These are phyloP conservation scores for Alsophila aescularia DNA, from an alignment of 2,888 invertebrate species.

Conservation along the genomic window DNA sequence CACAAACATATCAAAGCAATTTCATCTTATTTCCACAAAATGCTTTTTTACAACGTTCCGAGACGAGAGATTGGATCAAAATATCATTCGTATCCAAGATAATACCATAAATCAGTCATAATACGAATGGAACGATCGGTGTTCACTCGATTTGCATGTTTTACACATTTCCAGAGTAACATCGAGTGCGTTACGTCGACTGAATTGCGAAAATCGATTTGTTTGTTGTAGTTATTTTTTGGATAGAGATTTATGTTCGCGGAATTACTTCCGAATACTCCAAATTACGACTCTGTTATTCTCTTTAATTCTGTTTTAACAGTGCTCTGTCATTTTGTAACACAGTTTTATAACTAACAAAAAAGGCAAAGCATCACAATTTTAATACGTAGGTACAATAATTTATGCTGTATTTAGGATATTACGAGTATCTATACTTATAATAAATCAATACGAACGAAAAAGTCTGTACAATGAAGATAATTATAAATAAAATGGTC, in stretches of 20 bases:
- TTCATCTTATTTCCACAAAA: slow-evolving; percentile 7
- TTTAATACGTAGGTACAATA: too few relatives aligned
- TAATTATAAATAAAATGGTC: too few relatives aligned
- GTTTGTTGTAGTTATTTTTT: slow-evolving; percentile 32
- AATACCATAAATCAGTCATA: slow-evolving; percentile 29
- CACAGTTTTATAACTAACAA: too few relatives aligned
- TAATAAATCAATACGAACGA: too few relatives aligned
- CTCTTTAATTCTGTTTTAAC: background rate
- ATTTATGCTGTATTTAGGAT: too few relatives aligned
- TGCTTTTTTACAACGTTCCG: slow-evolving; percentile 16
- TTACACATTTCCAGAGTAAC: slow-evolving; percentile 34
- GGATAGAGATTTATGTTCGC: slow-evolving; percentile 29
- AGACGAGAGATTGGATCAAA: slow-evolving; percentile 24
- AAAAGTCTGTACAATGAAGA: too few relatives aligned
- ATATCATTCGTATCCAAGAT: slow-evolving; percentile 23
- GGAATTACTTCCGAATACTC: slow-evolving; percentile 4
- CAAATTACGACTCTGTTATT: slow-evolving; percentile 4
- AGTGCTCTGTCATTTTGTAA: background rate
- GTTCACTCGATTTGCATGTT: slow-evolving; percentile 39
- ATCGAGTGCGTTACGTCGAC: slow-evolving; percentile 25
- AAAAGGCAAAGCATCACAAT: too few relatives aligned
- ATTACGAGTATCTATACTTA: too few relatives aligned
- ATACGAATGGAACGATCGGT: slow-evolving; percentile 19
- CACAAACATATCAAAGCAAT: slow-evolving; percentile 18
- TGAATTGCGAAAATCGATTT: slow-evolving; percentile 31